Percentiles rank a stretch among this genome's conserved stretches.
Conservation (phyloP, 2,113 vertebrate species). For the Chroicocephalus ridibundus region DNA sequence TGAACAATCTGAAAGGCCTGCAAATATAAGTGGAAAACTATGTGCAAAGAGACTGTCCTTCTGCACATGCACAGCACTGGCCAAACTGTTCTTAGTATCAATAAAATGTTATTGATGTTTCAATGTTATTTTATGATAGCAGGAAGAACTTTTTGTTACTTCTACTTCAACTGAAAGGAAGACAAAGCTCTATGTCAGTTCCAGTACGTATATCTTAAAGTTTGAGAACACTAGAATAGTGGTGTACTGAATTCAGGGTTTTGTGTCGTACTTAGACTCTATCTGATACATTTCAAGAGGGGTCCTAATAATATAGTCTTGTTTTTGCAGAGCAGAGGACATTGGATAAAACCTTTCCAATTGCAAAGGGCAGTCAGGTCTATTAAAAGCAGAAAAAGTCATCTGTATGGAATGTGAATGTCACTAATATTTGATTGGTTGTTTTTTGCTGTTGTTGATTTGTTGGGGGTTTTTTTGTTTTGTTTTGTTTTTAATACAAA, state of each 20-base stretch:
- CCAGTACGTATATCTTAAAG: neutral
- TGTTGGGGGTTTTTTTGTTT: neutral
- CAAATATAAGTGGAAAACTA: neutral
- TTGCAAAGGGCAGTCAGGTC: slow-evolving; percentile 21
- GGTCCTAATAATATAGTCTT: neutral
- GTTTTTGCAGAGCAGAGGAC: neutral
- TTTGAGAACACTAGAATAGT: neutral
- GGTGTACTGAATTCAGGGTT: neutral
- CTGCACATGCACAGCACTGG: neutral
- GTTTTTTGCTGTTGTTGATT: neutral
- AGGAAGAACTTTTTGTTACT: neutral
- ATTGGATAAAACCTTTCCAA: slow-evolving; percentile 11
- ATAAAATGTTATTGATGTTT: neutral
- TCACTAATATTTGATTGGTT: slow-evolving; percentile 14
- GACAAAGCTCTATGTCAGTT: neutral
- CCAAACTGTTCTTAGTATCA: neutral
- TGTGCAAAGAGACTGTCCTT: neutral
- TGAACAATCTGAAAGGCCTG: neutral
- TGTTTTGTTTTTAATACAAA: neutral
- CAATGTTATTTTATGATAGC: neutral
- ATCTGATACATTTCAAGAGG: neutral
- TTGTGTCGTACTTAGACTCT: slow-evolving; percentile 7
- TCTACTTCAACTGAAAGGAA: slow-evolving; percentile 28
- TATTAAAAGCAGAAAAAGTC: slow-evolving; percentile 22
- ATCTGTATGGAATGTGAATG: slow-evolving; percentile 29